A percentile compares a stretch with the other conserved stretches of the same genome.
phyloP scores from a whole-genome alignment of 2,888 invertebrate species.

The Sericinus montela region DNA sequence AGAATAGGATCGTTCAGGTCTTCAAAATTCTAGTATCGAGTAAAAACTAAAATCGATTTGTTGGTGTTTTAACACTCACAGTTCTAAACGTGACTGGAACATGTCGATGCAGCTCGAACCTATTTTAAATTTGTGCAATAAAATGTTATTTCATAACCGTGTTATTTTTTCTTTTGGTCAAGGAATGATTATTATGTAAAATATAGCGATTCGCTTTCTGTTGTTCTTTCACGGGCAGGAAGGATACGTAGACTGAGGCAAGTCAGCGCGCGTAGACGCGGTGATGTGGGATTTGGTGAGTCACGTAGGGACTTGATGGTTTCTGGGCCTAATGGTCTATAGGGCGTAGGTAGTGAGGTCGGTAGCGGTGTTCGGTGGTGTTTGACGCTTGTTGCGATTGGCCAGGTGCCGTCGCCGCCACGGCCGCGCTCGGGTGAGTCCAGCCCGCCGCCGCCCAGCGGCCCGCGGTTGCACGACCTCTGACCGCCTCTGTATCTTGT shows the following conservation, averaged over 20 bases:
- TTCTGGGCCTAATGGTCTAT: background rate
- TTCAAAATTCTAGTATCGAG: background rate
- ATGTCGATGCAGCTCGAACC: background rate
- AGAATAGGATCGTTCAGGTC: background rate
- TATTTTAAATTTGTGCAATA: background rate
- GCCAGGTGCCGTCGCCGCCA: constrained; percentile 4
- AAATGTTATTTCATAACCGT: background rate
- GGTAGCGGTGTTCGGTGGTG: constrained; percentile 2
- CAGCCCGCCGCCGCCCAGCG: background rate
- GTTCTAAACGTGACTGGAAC: background rate
- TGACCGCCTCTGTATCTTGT: too few relatives aligned
- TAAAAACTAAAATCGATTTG: too few relatives aligned
- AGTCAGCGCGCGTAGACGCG: constrained; percentile 20
- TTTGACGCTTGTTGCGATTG: background rate
- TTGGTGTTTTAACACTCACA: too few relatives aligned
- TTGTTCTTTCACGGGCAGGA: constrained; percentile 19
- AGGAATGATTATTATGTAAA: background rate
- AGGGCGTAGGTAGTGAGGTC: constrained; percentile 18
- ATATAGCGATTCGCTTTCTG: constrained; percentile 13
- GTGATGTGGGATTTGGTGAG: constrained; percentile 24
- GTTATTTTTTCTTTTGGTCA: background rate
- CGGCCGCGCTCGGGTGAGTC: constrained; percentile 6
- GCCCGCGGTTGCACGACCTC: background rate
- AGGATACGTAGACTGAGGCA: constrained; percentile 9
- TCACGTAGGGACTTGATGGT: constrained; percentile 20